A percentile compares a stretch with the other conserved stretches of the same genome.
phyloP scores from a whole-genome alignment of 2,113 vertebrate genomes.

The Dipodomys merriami region DNA sequence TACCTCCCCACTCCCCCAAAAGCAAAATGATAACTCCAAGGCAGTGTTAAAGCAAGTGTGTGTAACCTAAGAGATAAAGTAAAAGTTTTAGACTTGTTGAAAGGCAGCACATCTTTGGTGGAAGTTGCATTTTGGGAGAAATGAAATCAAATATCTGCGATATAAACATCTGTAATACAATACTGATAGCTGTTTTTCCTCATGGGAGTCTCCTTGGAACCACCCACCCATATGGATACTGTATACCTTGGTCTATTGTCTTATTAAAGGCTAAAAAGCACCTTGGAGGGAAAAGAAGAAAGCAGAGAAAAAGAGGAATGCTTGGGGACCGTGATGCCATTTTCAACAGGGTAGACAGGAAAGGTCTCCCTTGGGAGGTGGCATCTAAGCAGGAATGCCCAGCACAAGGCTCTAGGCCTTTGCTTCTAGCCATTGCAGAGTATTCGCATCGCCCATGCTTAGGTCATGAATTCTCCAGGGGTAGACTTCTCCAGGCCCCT shows the following conservation, averaged over 20 bases:
- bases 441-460: neutral
- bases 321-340: rapidly evolving
- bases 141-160: too few relatives aligned
- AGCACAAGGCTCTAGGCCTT: neutral
- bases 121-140: too few relatives aligned
- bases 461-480: neutral
- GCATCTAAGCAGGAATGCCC: neutral
- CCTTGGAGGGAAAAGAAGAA: neutral
- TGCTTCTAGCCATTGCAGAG: neutral
- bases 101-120: too few relatives aligned
- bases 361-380: neutral
- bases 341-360: neutral
- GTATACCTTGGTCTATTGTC: neutral
- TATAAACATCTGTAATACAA: too few relatives aligned
- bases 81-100: too few relatives aligned
- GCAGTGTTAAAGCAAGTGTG: too few relatives aligned
- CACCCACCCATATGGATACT: too few relatives aligned
- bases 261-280: neutral
- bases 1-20: too few relatives aligned
- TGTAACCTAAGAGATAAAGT: too few relatives aligned
- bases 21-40: too few relatives aligned
- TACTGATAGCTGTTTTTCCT: too few relatives aligned
- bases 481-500: neutral
- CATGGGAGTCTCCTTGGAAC: too few relatives aligned
- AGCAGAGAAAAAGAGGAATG: neutral